Evolutionary conservation across 2,113 vertebrate species (phyloP).

Genomic region (Patagioenas fasciata): DNA sequence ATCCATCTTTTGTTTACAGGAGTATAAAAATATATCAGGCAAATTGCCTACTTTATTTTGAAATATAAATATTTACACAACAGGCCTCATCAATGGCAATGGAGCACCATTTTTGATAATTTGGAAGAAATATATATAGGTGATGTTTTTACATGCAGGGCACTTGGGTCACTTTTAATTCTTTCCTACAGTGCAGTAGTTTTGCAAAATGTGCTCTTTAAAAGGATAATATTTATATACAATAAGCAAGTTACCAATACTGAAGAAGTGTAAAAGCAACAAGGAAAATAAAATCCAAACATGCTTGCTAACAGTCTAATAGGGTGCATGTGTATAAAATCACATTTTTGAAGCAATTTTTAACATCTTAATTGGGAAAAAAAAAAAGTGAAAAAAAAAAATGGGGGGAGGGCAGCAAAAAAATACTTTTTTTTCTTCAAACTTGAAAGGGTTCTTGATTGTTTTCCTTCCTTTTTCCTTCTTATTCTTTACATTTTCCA

Average conservation of each 20-base stretch:
- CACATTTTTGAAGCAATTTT: neutral
- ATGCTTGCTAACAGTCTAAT: neutral
- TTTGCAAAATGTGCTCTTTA: neutral
- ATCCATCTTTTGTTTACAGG: neutral
- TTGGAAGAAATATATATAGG: neutral
- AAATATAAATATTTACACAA: neutral
- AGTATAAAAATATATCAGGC: neutral
- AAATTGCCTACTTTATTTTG: neutral
- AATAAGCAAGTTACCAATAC: neutral
- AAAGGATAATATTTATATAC: neutral
- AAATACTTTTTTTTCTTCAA: neutral
- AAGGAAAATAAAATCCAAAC: neutral
- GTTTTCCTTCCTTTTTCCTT: neutral
- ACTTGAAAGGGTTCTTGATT: neutral
- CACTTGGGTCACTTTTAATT: neutral
- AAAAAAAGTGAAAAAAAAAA: neutral
- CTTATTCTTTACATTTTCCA: neutral
- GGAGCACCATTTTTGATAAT: neutral
- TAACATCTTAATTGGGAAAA: neutral
- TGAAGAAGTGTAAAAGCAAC: neutral
- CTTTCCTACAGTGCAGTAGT: neutral
- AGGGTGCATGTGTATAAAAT: neutral
- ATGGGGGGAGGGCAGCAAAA: neutral
- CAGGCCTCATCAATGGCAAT: neutral
- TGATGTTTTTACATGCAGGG: neutral